phyloP scores from a whole-genome alignment of 2,888 invertebrate species.

The Fragum whitleyi region DNA sequence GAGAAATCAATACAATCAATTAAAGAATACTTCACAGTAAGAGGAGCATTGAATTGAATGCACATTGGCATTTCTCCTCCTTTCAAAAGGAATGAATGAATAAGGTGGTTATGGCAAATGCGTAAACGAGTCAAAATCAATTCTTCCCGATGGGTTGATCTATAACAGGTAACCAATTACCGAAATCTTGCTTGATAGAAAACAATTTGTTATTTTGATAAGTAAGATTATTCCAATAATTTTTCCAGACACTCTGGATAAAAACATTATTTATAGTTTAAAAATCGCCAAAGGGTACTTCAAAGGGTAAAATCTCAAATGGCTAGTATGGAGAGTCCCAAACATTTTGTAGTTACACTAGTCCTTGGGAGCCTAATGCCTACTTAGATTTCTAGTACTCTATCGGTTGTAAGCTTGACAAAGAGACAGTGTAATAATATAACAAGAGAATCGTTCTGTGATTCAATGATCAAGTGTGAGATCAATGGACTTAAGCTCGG shows the following conservation, averaged over 20 bases:
- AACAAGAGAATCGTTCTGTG: neutral
- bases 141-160: conserved; percentile 13
- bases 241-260: conserved; percentile 21
- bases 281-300: conserved; percentile 15
- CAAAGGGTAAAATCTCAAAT: neutral
- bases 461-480: conserved; percentile 21
- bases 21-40: conserved; percentile 9
- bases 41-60: neutral
- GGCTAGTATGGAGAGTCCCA: neutral
- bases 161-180: neutral
- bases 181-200: neutral
- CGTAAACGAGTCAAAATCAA: conserved; percentile 8
- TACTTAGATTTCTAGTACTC: neutral
- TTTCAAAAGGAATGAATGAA: conserved; percentile 22
- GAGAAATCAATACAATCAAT: conserved; percentile 23
- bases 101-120: conserved; percentile 18
- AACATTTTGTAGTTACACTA: conserved; percentile 14
- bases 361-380: neutral
- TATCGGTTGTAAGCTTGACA: conserved; percentile 28
- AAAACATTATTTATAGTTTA: conserved; percentile 10
- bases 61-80: conserved; percentile 5
- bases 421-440: conserved; percentile 28
- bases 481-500: conserved; percentile 32
- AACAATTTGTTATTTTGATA: conserved; percentile 18
- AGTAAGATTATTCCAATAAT: neutral